These are phyloP conservation scores for Bucorvus abyssinicus DNA, from an alignment of 2,797 vertebrate genomes.

Conservation along the genomic window DNA sequence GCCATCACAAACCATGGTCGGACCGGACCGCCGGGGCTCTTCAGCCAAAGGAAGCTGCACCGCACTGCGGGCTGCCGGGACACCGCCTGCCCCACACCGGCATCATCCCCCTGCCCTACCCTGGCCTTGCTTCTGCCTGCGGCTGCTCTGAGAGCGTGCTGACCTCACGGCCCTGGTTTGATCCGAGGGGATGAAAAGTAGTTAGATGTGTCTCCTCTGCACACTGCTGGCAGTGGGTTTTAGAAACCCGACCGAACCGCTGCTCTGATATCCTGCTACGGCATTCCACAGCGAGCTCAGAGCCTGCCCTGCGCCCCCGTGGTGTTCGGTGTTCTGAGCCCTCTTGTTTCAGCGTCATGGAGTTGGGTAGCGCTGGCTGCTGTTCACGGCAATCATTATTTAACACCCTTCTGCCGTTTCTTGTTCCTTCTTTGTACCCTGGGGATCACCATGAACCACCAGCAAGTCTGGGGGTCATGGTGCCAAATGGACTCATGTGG, in stretches of 20 bases:
- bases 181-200: conserved; percentile 13
- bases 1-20: neutral
- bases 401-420: conserved; percentile 20
- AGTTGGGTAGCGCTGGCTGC: neutral
- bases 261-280: neutral
- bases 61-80: neutral
- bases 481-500: neutral
- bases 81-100: rapidly evolving
- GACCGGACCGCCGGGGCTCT: neutral
- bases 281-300: neutral
- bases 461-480: neutral
- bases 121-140: neutral
- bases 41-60: neutral
- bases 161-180: neutral
- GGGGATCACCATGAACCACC: neutral
- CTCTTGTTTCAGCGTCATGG: conserved; percentile 9
- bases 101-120: neutral
- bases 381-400: conserved; percentile 23
- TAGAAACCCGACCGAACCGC: conserved; percentile 10
- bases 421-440: conserved; percentile 22
- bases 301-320: neutral
- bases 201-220: neutral
- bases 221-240: conserved; percentile 11
- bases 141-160: neutral
- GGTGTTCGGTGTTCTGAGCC: conserved; percentile 42